Evolutionary conservation across 2,797 vertebrate species (phyloP).

Genomic region (Bradypodion pumilum): DNA sequence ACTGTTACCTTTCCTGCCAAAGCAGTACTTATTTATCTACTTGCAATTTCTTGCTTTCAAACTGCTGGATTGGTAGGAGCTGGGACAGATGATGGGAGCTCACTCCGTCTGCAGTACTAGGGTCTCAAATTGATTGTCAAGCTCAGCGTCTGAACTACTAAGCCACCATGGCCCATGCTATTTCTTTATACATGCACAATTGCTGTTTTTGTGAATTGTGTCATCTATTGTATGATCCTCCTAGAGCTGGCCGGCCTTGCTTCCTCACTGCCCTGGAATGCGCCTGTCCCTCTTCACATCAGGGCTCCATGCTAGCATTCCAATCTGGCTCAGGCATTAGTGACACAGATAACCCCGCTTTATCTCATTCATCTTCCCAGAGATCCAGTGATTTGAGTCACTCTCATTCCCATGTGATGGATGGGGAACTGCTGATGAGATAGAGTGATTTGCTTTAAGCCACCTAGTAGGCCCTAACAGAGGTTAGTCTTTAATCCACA

Average conservation of each 20-base stretch:
- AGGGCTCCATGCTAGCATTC: not conserved
- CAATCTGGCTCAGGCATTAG: not conserved
- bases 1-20: too few species aligned
- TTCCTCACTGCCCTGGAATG: not conserved
- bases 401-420: not conserved
- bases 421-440: not conserved
- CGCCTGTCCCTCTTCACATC: not conserved
- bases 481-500: not conserved
- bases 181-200: not conserved
- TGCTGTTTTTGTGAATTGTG: not conserved
- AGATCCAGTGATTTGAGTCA: not conserved
- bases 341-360: not conserved
- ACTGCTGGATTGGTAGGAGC: too few species aligned
- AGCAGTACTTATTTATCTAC: too few species aligned
- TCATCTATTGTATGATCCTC: not conserved
- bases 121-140: too few species aligned
- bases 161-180: too few species aligned
- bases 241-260: not conserved
- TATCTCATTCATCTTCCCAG: not conserved
- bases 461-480: not conserved
- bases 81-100: too few species aligned
- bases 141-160: too few species aligned
- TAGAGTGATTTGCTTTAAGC: not conserved
- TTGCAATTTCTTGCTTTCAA: too few species aligned
- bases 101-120: too few species aligned